Conservation (phyloP, 2,888 invertebrate species). For the Apodemia mormo region DNA sequence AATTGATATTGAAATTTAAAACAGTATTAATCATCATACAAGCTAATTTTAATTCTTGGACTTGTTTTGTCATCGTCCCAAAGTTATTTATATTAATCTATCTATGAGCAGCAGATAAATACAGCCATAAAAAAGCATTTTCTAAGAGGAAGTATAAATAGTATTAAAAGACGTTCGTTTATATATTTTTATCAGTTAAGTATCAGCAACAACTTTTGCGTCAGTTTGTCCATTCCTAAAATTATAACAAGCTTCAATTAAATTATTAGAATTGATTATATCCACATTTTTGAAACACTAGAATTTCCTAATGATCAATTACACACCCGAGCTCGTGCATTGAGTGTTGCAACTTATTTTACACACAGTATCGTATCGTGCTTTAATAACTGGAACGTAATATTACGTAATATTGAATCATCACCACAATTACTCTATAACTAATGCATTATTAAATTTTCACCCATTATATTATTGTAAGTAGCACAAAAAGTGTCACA, state of each 20-base stretch:
- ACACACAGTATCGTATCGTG: background rate
- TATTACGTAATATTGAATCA: background rate
- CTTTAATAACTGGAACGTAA: background rate
- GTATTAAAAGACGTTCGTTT: too few relatives aligned
- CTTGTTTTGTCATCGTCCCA: too few relatives aligned
- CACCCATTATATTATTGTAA: background rate
- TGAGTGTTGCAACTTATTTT: constrained; percentile 3
- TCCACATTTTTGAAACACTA: constrained; percentile 19
- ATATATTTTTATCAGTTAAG: too few relatives aligned
- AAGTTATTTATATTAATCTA: too few relatives aligned
- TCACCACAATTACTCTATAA: background rate
- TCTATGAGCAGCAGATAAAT: too few relatives aligned
- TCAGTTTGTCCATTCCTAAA: background rate
- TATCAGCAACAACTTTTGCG: too few relatives aligned
- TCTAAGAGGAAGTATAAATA: too few relatives aligned
- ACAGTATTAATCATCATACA: too few relatives aligned
- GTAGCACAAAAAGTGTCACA: too few relatives aligned
- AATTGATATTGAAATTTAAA: too few relatives aligned
- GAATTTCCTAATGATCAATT: constrained; percentile 24
- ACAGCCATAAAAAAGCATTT: too few relatives aligned
- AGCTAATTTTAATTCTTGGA: too few relatives aligned
- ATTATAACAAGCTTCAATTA: background rate
- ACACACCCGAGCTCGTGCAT: constrained; percentile 7
- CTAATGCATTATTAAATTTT: background rate
- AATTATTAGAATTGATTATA: constrained; percentile 23